Conservation (phyloP, 2,113 vertebrate species). For the Casuarius casuarius region DNA sequence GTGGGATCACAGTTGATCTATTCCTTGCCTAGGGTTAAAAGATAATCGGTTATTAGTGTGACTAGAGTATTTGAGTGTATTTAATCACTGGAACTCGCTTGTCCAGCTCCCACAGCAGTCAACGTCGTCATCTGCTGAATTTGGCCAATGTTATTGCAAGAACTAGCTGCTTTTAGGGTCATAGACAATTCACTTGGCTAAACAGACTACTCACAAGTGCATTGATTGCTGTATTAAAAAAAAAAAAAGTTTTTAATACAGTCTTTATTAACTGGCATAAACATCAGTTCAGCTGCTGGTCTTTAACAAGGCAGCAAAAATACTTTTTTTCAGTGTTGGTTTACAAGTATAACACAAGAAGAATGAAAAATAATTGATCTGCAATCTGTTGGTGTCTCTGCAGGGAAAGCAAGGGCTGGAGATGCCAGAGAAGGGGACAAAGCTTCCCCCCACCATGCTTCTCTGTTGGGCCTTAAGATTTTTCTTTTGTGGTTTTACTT, state of each 20-base stretch:
- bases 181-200: neutral
- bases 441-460: neutral
- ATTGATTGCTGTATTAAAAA: neutral
- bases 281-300: neutral
- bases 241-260: neutral
- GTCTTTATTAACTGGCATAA: neutral
- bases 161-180: neutral
- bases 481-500: neutral
- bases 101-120: neutral
- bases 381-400: neutral
- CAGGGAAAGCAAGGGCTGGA: neutral
- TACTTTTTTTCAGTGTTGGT: neutral
- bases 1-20: constrained; percentile 15
- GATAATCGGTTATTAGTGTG: constrained; percentile 24
- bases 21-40: constrained; percentile 43
- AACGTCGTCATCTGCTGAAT: neutral
- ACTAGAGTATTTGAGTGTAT: neutral
- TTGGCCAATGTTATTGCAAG: neutral
- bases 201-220: neutral
- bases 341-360: constrained; percentile 17
- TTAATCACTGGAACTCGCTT: neutral
- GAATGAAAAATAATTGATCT: constrained; percentile 29
- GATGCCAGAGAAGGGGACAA: neutral
- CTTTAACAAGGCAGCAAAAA: neutral
- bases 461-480: neutral